These are phyloP conservation scores for Lacerta viridis DNA, from an alignment of 2,797 vertebrate species.

Conservation along the genomic window DNA sequence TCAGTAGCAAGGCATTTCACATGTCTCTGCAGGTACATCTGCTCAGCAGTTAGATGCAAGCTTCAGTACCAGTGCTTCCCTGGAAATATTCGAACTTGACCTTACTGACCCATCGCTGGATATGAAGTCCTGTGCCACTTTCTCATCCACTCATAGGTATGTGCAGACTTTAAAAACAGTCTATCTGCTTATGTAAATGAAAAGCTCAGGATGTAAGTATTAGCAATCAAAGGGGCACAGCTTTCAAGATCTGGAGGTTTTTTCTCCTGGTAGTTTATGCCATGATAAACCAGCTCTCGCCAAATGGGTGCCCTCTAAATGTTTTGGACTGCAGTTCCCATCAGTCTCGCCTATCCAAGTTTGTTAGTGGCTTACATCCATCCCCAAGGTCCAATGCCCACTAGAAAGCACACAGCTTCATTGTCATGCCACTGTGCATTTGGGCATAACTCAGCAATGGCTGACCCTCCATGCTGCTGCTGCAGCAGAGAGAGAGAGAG, in stretches of 20 bases:
- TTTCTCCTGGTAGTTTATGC: background rate
- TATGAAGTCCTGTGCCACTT: conserved; percentile 93
- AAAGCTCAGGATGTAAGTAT: accelerated
- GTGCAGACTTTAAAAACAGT: conserved; percentile 20
- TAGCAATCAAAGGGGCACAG: background rate
- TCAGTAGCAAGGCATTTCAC: accelerated
- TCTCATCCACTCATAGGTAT: conserved; percentile 92
- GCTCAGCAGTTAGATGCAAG: conserved; percentile 97
- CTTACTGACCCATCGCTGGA: conserved; percentile 90
- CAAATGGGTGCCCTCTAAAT: no score
- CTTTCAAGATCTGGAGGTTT: background rate
- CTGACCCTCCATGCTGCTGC: background rate
- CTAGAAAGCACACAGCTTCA: background rate
- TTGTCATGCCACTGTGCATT: background rate
- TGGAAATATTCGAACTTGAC: conserved; percentile 97
- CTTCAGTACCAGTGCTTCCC: conserved; percentile 94
- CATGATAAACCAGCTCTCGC: background rate
- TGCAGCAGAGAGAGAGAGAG: background rate
- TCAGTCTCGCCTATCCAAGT: background rate
- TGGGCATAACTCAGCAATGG: background rate
- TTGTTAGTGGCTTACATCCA: background rate
- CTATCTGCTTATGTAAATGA: accelerated
- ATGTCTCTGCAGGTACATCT: conserved; percentile 88
- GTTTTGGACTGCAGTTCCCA: no score
- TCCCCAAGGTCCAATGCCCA: no score